Evolutionary conservation across 1,140 invertebrate genomes (phyloP).

Genomic region (Stegodyphus mimosarum): DNA sequence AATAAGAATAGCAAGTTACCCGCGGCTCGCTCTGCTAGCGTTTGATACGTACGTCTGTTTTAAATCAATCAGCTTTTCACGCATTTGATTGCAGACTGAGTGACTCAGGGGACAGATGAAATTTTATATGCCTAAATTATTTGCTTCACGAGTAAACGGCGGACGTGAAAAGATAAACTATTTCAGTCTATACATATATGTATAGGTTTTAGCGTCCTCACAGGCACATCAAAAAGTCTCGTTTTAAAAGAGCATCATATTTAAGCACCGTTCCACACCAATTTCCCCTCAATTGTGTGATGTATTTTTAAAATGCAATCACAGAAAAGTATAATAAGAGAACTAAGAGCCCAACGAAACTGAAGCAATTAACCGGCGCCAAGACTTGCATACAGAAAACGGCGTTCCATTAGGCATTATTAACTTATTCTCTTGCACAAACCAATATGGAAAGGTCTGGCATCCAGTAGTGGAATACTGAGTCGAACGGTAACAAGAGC

Average conservation of each 20-base stretch:
- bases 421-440: constrained; percentile 20
- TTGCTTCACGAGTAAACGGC: too few species aligned
- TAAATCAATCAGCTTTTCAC: too few species aligned
- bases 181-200: too few species aligned
- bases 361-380: not conserved
- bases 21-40: too few species aligned
- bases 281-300: not conserved
- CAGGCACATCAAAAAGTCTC: not conserved
- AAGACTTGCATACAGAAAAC: constrained; percentile 26
- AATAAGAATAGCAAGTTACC: too few species aligned
- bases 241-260: constrained; percentile 27
- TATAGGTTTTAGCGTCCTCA: too few species aligned
- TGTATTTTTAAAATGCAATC: constrained; percentile 52
- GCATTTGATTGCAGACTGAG: too few species aligned
- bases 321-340: not conserved
- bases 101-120: too few species aligned
- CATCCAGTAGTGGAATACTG: constrained; percentile 24
- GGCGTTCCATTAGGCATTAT: not conserved
- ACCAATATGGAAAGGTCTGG: constrained; percentile 13
- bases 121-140: too few species aligned
- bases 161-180: too few species aligned
- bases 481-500: not conserved
- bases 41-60: too few species aligned
- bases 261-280: constrained; percentile 48
- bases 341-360: not conserved